Evolutionary conservation across 2,888 invertebrate genomes (phyloP).

Genomic region (Melieria picta): DNA sequence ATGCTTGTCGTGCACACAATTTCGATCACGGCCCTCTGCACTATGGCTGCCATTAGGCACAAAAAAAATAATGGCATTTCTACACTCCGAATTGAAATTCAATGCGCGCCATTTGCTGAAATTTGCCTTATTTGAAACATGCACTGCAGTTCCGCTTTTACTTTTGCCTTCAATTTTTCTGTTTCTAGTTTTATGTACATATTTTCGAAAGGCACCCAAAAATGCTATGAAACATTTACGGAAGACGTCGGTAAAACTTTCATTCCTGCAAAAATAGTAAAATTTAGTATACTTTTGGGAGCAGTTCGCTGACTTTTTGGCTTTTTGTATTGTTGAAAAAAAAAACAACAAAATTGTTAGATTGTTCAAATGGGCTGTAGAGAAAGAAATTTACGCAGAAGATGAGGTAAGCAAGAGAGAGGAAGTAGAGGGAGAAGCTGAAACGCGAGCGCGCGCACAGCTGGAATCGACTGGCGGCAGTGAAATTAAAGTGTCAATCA

Average conservation of each 20-base stretch:
- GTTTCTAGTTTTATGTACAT: neutral
- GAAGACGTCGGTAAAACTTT: neutral
- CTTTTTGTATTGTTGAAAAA: neutral
- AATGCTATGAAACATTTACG: neutral
- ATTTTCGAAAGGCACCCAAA: neutral
- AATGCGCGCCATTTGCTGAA: conserved; percentile 18
- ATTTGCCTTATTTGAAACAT: conserved; percentile 18
- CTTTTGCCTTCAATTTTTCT: neutral
- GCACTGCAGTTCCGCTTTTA: neutral
- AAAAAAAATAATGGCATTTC: conserved; percentile 12
- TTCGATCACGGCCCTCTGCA: too few species aligned
- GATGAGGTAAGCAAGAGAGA: neutral
- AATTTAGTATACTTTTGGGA: conserved; percentile 21
- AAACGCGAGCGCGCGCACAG: conserved; percentile 1
- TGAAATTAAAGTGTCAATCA: conserved; percentile 24
- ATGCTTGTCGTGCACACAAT: too few species aligned
- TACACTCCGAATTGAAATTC: conserved; percentile 13
- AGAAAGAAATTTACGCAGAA: conserved; percentile 8
- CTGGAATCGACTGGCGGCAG: conserved; percentile 2
- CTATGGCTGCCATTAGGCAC: neutral
- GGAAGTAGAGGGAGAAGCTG: neutral
- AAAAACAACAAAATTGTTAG: too few species aligned
- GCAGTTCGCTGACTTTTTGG: neutral
- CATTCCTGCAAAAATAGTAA: neutral
- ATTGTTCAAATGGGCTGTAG: neutral